Evolutionary conservation across 2,888 invertebrate species (phyloP), one percentile per base, ranked within the genome.

Genomic region (Noctua janthe): DNA sequence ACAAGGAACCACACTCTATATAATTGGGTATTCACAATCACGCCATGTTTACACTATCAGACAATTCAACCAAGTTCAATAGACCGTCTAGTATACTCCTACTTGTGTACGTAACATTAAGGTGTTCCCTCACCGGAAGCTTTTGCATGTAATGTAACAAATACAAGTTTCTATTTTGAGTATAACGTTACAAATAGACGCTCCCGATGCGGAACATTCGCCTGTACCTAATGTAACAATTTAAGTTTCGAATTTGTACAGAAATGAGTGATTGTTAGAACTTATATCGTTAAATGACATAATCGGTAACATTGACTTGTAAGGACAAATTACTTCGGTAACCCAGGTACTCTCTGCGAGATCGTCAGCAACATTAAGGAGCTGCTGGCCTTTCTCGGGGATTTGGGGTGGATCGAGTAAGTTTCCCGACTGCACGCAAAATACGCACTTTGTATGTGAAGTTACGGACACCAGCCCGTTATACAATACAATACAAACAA

Each of bases 11-110:
- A 23, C 23, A 56, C 23, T 4, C 4, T 64, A 35, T 20, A 29
- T 29, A 29, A 29, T 29, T 29, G 29, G 29, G 29, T 29, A 76
- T 71, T 66, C 47, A 66, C 43, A 69, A 77, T 64, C 47, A 74
- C 10, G n/a, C 43, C 17, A 39, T n/a, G 59, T 59, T 59, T n/a
- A 5, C n/a, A 47, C 70, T 70, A 39, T 66, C 70, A 51, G 43
- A 73, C 62, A 73, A 71, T 71, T 54, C 70, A 76, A 64, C n/a
- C 43, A 64, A 73, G 67, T 81, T 82, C 67, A 82, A 74, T 67
- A 74, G 43, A 73, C 17, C 6, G 20, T 64, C 23, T 23, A 7
- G 10, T 47, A 66, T 3, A 66, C 64, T 35, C 8, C 35, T 64
- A 64, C n/a, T n/a, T 64, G 20, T 23, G 8, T 54, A 23, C 23